Base-by-base conservation (phyloP, 2,888 invertebrate species). In the Drosophila antonietae region DNA sequence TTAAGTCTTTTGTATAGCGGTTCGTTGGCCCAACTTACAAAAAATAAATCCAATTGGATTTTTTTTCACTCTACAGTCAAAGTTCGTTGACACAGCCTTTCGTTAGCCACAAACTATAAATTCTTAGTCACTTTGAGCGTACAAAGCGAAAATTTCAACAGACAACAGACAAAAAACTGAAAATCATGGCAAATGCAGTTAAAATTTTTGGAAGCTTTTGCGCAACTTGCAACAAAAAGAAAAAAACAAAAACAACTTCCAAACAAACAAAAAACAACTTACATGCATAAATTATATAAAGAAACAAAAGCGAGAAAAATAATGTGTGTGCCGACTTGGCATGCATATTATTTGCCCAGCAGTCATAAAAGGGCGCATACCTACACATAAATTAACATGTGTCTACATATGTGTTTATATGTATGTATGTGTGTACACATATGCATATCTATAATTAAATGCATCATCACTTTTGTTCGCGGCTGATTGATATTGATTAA, bases 401-500 rank as follows among this genome's bases (percentile, higher is more conserved):
- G 47, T 51, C 33, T 28, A 53, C 44, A 51, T 20, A 35, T 46
- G 20, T 35, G 10, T 28, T 10, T 47, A 2, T 15, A 8, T 28
- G 2, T 31, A n/a, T 49, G 6, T 12, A 31, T n/a, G 6, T 28
- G 28, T 28, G 28, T 28, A 28, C 28, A 28, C 28, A 28, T 28
- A 28, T 6, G 28, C 28, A 28, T 28, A 35, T 46, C 23, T 65
- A 78, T 83, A 85, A 81, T 83, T 73, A 79, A 81, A 74, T 80
- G 75, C 81, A 85, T 71, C 86, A 75, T 75, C 80, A 73, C 75
- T 71, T 65, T 63, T 67, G 71, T 62, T 59, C 67, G 52, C 70
- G 57, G 47, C 78, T 83, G 80, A 73, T 80, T 81, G 78, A 75
- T 75, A 83, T 83, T 78, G 82, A 86, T 88, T 88, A 86, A 82